A percentile compares a stretch with the other conserved stretches of the same genome.
Conservation (phyloP, 1,140 invertebrate species). For the Drosophila lacteicornis region DNA sequence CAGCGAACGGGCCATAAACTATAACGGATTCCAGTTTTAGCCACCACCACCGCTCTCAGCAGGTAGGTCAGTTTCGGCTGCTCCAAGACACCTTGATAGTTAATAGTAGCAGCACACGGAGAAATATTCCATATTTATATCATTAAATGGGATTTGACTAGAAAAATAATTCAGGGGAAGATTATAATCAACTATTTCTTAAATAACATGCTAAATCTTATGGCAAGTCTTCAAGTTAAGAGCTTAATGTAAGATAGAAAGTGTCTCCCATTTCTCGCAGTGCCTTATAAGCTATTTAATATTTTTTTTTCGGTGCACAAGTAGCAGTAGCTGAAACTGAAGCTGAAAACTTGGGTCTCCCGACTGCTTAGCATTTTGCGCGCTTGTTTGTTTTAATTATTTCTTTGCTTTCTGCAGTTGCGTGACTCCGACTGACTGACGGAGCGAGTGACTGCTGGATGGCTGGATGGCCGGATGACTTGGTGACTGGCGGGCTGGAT, state of each 20-base stretch:
- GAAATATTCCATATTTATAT: constrained; percentile 4
- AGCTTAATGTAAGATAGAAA: no score
- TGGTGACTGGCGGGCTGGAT: constrained; percentile 12
- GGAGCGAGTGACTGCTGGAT: constrained; percentile 32
- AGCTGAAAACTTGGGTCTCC: constrained; percentile 40
- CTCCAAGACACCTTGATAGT: constrained; percentile 56
- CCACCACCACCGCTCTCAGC: constrained; percentile 58
- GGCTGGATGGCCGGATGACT: constrained; percentile 2
- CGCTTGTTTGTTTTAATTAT: constrained; percentile 84
- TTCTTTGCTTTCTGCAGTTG: constrained; percentile 81
- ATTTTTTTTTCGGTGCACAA: constrained; percentile 11
- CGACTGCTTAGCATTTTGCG: constrained; percentile 78
- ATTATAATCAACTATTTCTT: background rate
- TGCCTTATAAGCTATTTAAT: background rate
- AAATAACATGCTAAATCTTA: background rate
- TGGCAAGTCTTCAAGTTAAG: no score
- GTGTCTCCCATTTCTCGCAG: background rate
- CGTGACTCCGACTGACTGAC: constrained; percentile 67
- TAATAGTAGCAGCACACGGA: constrained; percentile 32
- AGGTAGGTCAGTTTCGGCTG: constrained; percentile 73
- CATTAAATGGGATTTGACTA: background rate
- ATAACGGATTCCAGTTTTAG: constrained; percentile 81
- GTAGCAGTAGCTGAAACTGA: constrained; percentile 29
- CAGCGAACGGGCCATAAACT: constrained; percentile 73
- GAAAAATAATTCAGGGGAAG: no score